phyloP scores from a whole-genome alignment of 2,113 vertebrate species.

The Neotoma lepida region DNA sequence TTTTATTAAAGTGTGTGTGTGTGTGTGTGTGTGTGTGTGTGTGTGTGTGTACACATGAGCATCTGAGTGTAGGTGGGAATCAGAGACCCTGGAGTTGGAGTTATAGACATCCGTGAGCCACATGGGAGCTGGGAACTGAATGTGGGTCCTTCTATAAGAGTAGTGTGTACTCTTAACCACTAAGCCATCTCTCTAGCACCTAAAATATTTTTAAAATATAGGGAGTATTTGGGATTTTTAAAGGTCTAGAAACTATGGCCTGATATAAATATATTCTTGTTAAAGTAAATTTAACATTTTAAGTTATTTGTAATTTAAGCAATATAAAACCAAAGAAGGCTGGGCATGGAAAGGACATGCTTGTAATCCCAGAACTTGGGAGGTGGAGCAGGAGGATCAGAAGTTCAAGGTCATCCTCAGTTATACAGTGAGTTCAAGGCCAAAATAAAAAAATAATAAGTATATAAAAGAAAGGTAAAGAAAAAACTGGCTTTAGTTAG shows the following conservation, averaged over 20 bases:
- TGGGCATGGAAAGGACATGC: neutral
- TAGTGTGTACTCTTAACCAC: neutral
- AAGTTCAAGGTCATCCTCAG: neutral
- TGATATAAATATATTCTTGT: neutral
- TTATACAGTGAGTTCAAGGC: neutral
- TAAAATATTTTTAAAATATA: neutral
- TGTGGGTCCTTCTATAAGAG: neutral
- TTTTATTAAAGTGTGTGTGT: neutral
- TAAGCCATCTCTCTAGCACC: neutral
- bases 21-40: neutral
- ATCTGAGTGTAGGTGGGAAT: neutral
- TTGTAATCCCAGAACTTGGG: neutral
- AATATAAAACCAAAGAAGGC: conserved; percentile 4
- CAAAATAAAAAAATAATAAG: neutral
- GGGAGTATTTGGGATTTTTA: conserved; percentile 10
- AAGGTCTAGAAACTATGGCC: neutral
- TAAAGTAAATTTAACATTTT: neutral
- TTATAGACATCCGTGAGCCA: neutral
- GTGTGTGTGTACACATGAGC: neutral
- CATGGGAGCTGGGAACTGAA: neutral
- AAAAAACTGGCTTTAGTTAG: conserved; percentile 41
- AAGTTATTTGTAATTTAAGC: conserved; percentile 5
- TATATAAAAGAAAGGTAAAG: neutral
- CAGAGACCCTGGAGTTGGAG: neutral
- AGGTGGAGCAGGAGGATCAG: neutral